Evolutionary conservation across 2,113 vertebrate genomes (phyloP), one percentile per base, ranked within the genome.

Genomic region (Podarcis cretensis): DNA sequence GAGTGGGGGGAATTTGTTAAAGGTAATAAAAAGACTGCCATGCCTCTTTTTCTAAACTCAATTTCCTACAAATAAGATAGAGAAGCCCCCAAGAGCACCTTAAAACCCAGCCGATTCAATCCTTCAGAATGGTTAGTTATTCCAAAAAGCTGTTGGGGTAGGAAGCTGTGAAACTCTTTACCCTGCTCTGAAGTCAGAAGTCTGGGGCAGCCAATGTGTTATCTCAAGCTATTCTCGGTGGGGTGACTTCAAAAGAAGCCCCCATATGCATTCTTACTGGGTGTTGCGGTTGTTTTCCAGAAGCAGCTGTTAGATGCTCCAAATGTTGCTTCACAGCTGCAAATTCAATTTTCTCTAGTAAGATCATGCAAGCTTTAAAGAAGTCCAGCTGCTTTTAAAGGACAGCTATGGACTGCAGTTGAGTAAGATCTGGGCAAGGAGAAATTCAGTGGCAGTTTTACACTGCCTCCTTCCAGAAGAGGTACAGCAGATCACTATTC

Each of bases 341-440:
- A 91, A 89, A 94, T 81, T 90, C 80, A 90, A 68, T 93, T 94
- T 83, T 91, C 92, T 65, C 87, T 10, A 18, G 89, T 91, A 93
- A 90, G 92, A 91, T 90, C 81, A 85, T 78, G 40, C 65, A 65
- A 89, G 86, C 85, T 93, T 92, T 93, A 95, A 91, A 90, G 88
- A 88, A 91, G 88, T 84, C 83, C 93, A 95, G 90, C 89, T 95
- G 93, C 80, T 71, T 92, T 86, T 85, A 82, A 91, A 95, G 57
- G 89, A 78, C 84, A 92, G 88, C 89, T 88, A 85, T 83, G 91
- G 92, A 57, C 77, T 91, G 88, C 65, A 92, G 79, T 84, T 90
- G 87, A 66, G 88, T 76, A 87, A 85, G 73, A 30, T 80, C 68
- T 93, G 75, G 18, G 23, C 2, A 87, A 66, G 90, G 80, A 20